Evolutionary conservation across 2,888 invertebrate genomes (phyloP), one percentile per base, ranked within the genome.

Genomic region (Diplazon laetatorius): DNA sequence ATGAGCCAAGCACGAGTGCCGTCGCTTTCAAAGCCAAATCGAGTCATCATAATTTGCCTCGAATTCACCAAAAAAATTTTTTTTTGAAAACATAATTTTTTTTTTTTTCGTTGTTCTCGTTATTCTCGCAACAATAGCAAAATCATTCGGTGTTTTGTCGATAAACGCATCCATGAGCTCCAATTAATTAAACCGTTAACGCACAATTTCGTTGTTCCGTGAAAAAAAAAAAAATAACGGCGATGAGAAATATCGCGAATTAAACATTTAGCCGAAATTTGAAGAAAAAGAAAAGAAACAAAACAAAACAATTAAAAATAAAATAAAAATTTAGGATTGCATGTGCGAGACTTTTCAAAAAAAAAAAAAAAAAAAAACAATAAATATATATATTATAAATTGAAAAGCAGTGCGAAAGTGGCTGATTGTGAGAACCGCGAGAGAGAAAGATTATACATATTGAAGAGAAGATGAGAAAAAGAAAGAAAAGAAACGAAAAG

Each of bases 141-240:
- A n/a, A 30, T 30, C 20, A 20, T 37, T 52, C 22, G 50, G n/a
- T n/a, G n/a, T n/a, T n/a, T 18, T 52, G 48, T 70, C 59, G 20
- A 60, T 60, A 44, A 39, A 50, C 25, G 42, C 52, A 70, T 70
- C 46, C 50, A 70, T 65, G 65, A 74, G 57, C 69, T 74, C 39
- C 76, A 55, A 52, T 72, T 77, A 68, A 59, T n/a, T n/a, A n/a
- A n/a, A n/a, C 73, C 62, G 76, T 75, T 57, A n/a, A 78, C 77
- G 80, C 76, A 78, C 69, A 78, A 79, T 76, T 80, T 59, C 55
- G 35, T 22, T 30, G 20, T 69, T 9, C 65, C 59, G 22, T 42
- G 63, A 12, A 62, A 55, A 20, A 57, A 75, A 18, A 59, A 12
- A 62, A 55, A 20, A 57, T 69, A 18, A 57, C 25, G 25, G 50